Base-by-base conservation (phyloP, 2,797 vertebrate species). In the Peromyscus eremicus region DNA sequence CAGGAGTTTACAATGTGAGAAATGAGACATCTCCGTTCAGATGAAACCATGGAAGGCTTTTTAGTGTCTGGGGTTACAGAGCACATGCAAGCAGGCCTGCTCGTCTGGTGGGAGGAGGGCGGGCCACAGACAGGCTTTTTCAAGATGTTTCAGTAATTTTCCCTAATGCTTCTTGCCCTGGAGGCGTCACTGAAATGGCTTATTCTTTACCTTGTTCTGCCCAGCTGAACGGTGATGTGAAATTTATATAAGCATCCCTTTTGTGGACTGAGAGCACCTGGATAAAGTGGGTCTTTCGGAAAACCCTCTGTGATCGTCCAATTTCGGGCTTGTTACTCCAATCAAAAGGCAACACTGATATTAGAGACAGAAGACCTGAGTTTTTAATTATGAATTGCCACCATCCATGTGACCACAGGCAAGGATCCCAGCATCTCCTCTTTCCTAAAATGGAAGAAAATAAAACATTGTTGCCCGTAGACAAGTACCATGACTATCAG, bases 191-290 rank as follows among this genome's bases (percentile, higher is more conserved):
- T 76, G 52, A 80, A 89, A 80, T 83, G 25, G 8, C 23, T 92
- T 70, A 52, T 89, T 94, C 82, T 92, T 94, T 87, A 76, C 81
- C 94, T 91, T 68, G 32, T 84, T 96, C 87, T 83, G 75, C 34
- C 85, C 49, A 49, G 90, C 21, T 81, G 57, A 94, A 46, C 37
- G 80, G 9, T 27, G 6, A 92, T 71, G 4, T 81, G 79, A 37
- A 40, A 87, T 92, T 95, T 94, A 71, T 81, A 62, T 80, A 60
- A 81, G 68, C 32, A 62, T 75, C 79, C 27, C 25, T 71, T 62
- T 92, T 89, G 89, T 81, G 60, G 52, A 37, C 43, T 87, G 75
- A 81, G 29, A 76, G 23, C 6, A 40, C 52, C 27, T 21, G 57
- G 76, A 64, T 92, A 80, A 94, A 43, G 11, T 49, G 71, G 16